phyloP scores from a whole-genome alignment of 2,113 vertebrate genomes.

The Dicrurus megarhynchus region DNA sequence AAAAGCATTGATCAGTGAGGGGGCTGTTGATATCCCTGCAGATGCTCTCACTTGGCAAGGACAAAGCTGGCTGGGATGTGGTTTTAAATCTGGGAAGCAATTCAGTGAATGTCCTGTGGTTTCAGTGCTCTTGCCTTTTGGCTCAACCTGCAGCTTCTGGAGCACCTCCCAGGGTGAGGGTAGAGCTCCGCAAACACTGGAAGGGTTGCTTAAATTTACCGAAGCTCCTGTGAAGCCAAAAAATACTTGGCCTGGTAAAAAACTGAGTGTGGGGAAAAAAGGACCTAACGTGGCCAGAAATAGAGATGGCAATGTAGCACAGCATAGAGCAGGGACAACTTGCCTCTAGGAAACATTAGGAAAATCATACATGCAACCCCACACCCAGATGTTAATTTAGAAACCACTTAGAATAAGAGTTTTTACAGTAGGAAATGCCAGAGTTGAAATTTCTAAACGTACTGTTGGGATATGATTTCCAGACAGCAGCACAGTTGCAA shows the following conservation, averaged over 20 bases:
- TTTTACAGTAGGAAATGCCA: not conserved
- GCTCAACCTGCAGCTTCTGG: fast-evolving
- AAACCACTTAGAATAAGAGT: not conserved
- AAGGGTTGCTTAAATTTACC: not conserved
- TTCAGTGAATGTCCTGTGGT: not conserved
- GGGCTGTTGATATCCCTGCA: not conserved
- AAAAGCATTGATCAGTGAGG: not conserved
- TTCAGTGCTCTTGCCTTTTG: not conserved
- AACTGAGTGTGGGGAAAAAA: not conserved
- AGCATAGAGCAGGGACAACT: not conserved
- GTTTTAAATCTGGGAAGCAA: not conserved
- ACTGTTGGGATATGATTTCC: not conserved
- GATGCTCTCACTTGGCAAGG: fast-evolving
- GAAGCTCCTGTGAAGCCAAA: not conserved
- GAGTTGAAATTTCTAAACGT: not conserved
- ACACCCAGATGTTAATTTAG: not conserved
- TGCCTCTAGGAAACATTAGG: not conserved
- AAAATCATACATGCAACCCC: not conserved
- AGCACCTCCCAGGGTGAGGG: not conserved
- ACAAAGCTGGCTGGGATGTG: not conserved
- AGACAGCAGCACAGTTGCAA: not conserved
- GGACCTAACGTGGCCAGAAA: not conserved
- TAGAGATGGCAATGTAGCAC: not conserved
- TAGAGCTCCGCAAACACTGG: not conserved
- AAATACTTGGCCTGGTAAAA: not conserved